phyloP scores from a whole-genome alignment of 1,140 invertebrate species.

The Neomicropteryx cornuta region DNA sequence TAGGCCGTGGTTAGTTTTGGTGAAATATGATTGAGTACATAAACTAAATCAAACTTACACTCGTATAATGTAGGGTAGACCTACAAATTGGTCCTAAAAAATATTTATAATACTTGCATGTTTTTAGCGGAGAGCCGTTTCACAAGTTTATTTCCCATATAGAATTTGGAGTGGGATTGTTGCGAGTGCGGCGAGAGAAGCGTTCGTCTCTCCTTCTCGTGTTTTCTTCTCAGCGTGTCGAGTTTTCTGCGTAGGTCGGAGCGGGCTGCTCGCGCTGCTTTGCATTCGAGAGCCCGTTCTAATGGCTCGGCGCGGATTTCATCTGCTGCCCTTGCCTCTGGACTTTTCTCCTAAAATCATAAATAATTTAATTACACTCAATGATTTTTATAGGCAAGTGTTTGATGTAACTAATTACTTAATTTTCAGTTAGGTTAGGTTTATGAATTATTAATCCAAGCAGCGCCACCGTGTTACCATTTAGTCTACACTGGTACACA shows the following conservation, averaged over 20 bases:
- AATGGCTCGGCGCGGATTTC: constrained; percentile 63
- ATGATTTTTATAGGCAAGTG: too few relatives aligned
- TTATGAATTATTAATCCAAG: too few relatives aligned
- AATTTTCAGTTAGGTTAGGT: too few relatives aligned
- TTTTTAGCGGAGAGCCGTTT: constrained; percentile 72
- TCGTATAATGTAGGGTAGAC: not conserved
- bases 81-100: constrained; percentile 5
- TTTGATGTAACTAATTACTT: too few relatives aligned
- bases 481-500: too few relatives aligned
- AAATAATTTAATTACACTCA: not conserved
- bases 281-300: constrained; percentile 69
- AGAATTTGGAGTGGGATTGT: constrained; percentile 57
- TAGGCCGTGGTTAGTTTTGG: constrained; percentile 13
- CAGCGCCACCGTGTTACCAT: too few relatives aligned
- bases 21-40: constrained; percentile 26
- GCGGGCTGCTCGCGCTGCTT: constrained; percentile 70
- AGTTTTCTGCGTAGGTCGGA: constrained; percentile 80
- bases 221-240: constrained; percentile 71
- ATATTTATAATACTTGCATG: constrained; percentile 49
- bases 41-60: not conserved
- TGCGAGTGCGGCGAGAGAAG: constrained; percentile 41
- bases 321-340: constrained; percentile 35
- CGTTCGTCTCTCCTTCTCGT: constrained; percentile 67
- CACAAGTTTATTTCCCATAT: constrained; percentile 60
- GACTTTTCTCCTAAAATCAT: constrained; percentile 15